Evolutionary conservation across 2,888 invertebrate species (phyloP), one percentile per base, ranked within the genome.

Genomic region (Calliopum simillimum): DNA sequence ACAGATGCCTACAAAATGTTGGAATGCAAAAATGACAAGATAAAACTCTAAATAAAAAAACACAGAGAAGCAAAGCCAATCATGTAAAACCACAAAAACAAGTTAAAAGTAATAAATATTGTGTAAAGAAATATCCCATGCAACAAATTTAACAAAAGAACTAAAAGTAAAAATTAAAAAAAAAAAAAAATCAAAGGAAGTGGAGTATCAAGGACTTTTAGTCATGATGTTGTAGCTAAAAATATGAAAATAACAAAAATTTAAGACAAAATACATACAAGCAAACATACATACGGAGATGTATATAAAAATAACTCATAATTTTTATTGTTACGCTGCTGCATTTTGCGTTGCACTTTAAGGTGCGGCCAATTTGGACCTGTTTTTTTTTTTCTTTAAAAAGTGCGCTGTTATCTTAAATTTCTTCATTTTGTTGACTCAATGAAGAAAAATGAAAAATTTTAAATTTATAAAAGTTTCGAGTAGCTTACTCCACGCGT

Each of bases 351-450:
- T 33, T 33, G 33, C 33, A 33, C 33, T 33, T 33, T 33, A 53
- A 53, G 53, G 53, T 53, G 53, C 23, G 53, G 53, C 12, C n/a
- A 53, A 19, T 33, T 5, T 33, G 33, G 21, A 53, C 53, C 53
- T 21, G 53, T 53, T 53, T 53, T 59, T 44, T 16, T 33, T 33
- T 6, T 11, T 8, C 3, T n/a, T 4, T 4, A 33, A 33, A 33
- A 8, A 33, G 1, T 8, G 5, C 33, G 33, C 33, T 33, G 5
- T 8, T 6, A 8, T 33, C 8, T 33, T 8, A 8, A 6, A 6
- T 33, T 33, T 33, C 4, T 33, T 33, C 4, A 33, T 4, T 4
- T 4, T 33, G 33, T 33, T 6, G 33, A 33, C 1, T 33, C 33
- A 33, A 33, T 33, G 33, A 33, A 33, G 1, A 33, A 33, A 33